phyloP scores from a whole-genome alignment of 2,888 invertebrate genomes.

The Strigamia transsilvanica region DNA sequence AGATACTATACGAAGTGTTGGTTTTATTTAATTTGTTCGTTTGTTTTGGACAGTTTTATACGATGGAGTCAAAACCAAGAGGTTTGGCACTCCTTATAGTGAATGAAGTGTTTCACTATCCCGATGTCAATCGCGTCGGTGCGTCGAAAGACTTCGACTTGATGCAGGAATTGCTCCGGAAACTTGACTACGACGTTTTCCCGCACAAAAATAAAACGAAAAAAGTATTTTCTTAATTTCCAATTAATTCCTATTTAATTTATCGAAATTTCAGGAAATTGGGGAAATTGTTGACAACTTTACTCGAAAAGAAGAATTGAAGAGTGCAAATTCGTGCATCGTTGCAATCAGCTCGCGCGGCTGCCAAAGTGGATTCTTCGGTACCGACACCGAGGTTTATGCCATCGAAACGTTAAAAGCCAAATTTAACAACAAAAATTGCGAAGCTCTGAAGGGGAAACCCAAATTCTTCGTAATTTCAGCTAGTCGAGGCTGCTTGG shows the following conservation, averaged over 20 bases:
- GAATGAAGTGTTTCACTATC: background rate
- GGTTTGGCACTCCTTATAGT: slow-evolving; percentile 16
- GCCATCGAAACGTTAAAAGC: background rate
- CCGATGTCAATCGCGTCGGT: background rate
- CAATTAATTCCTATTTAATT: too few relatives aligned
- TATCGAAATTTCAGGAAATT: background rate
- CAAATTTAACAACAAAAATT: slow-evolving; percentile 15
- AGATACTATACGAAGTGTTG: too few relatives aligned
- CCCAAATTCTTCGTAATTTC: slow-evolving; percentile 12
- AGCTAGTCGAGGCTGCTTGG: background rate
- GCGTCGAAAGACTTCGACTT: background rate
- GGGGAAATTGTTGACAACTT: background rate
- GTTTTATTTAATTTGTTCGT: too few relatives aligned
- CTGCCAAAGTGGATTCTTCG: background rate
- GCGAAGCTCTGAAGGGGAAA: background rate
- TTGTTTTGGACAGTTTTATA: background rate
- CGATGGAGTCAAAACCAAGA: background rate
- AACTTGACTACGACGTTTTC: slow-evolving; percentile 11
- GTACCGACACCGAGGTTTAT: background rate
- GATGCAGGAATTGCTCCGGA: background rate
- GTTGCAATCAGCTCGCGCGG: slow-evolving; percentile 36
- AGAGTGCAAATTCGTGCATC: slow-evolving; percentile 17
- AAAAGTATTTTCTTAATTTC: background rate
- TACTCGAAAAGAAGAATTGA: background rate
- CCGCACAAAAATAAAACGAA: background rate